These are phyloP conservation scores for Seriola rivoliana DNA, from an alignment of 2,113 vertebrate species.

Conservation along the genomic window DNA sequence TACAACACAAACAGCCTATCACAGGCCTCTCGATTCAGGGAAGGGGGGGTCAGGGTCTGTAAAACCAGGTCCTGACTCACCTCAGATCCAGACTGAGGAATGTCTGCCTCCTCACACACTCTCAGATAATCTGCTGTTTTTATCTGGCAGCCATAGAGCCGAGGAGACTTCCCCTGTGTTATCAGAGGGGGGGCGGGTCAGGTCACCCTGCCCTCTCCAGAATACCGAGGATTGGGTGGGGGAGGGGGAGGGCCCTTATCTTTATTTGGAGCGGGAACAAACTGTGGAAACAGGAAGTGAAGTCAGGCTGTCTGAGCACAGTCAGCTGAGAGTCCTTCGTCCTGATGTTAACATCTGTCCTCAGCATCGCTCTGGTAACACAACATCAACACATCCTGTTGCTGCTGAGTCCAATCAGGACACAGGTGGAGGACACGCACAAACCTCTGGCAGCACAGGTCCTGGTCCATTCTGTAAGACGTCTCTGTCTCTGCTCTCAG, in stretches of 20 bases:
- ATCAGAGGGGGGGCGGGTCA: slow-evolving; percentile 1
- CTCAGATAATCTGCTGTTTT: slow-evolving; percentile 19
- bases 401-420: slow-evolving; percentile 19
- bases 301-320: background rate
- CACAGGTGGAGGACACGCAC: slow-evolving; percentile 16
- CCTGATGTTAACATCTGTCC: background rate
- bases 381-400: background rate
- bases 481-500: slow-evolving; percentile 35
- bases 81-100: slow-evolving; percentile 31
- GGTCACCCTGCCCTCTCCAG: slow-evolving; percentile 3
- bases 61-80: slow-evolving; percentile 6
- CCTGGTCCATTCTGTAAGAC: background rate
- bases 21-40: background rate
- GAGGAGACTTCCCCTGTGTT: slow-evolving; percentile 31
- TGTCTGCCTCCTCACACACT: slow-evolving; percentile 5
- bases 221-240: slow-evolving; percentile 21
- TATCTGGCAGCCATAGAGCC: slow-evolving; percentile 22
- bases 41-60: background rate
- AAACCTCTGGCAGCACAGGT: slow-evolving; percentile 21
- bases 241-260: slow-evolving; percentile 1
- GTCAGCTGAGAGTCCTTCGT: background rate
- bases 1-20: background rate
- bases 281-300: slow-evolving; percentile 13
- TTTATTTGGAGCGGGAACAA: slow-evolving; percentile 33
- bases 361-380: slow-evolving; percentile 11